phyloP scores from a whole-genome alignment of 1,140 invertebrate genomes.

The Drosophila pandora region DNA sequence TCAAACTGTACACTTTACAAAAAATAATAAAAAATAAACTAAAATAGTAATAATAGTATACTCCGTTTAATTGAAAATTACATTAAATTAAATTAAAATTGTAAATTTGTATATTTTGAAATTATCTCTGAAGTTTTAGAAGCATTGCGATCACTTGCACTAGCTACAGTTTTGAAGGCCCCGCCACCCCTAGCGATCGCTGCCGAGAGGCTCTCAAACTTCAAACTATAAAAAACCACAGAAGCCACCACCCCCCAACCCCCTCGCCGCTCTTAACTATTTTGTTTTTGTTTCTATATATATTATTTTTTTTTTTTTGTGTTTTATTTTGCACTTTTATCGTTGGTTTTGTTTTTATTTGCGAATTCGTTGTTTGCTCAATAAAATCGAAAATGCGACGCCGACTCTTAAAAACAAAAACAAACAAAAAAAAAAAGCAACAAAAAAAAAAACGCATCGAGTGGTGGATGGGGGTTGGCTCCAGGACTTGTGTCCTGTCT shows the following conservation, averaged over 20 bases:
- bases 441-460: constrained; percentile 12
- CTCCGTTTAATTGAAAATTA: too few relatives aligned
- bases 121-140: too few relatives aligned
- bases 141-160: too few relatives aligned
- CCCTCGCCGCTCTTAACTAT: background rate
- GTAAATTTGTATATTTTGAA: too few relatives aligned
- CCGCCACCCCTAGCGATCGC: background rate
- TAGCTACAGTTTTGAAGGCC: too few relatives aligned
- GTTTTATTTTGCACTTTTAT: constrained; percentile 73
- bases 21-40: background rate
- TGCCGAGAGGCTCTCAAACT: background rate
- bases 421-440: background rate
- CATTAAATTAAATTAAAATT: too few relatives aligned
- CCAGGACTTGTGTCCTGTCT: constrained; percentile 44
- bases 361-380: constrained; percentile 83
- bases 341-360: constrained; percentile 81
- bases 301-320: constrained; percentile 16
- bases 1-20: background rate
- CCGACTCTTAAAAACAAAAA: constrained; percentile 1
- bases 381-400: constrained; percentile 82
- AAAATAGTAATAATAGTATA: too few relatives aligned
- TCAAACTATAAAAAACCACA: constrained; percentile 23
- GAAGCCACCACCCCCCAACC: constrained; percentile 14
- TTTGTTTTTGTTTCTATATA: constrained; percentile 16
- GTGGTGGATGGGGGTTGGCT: constrained; percentile 5